Evolutionary conservation across 2,888 invertebrate species (phyloP).

Genomic region (Drosophila testacea): DNA sequence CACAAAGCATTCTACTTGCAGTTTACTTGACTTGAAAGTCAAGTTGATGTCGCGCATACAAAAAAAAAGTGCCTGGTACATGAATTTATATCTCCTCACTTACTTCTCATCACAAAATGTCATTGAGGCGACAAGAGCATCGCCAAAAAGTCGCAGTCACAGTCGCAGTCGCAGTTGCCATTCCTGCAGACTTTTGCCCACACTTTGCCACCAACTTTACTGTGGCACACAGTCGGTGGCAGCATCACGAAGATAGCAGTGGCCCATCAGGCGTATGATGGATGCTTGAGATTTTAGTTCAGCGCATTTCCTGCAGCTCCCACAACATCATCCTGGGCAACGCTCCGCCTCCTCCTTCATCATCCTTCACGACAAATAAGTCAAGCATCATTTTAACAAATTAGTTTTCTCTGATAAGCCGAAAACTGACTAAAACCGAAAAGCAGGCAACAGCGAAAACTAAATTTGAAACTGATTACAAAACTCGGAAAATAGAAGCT

Average conservation of each 20-base stretch:
- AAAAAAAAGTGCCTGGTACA: constrained; percentile 33
- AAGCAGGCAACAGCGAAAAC: constrained; percentile 1
- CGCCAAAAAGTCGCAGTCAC: constrained; percentile 55
- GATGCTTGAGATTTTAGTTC: constrained; percentile 57
- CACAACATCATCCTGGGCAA: constrained; percentile 32
- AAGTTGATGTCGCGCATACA: constrained; percentile 52
- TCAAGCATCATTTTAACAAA: constrained; percentile 76
- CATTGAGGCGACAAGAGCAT: constrained; percentile 45
- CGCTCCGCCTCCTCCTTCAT: constrained; percentile 2
- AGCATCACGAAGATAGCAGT: constrained; percentile 13
- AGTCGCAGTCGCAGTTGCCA: constrained; percentile 32
- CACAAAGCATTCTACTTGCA: constrained; percentile 63
- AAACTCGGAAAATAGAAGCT: background rate
- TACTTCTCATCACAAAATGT: constrained; percentile 60
- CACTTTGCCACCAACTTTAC: constrained; percentile 13
- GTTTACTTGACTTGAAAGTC: constrained; percentile 63
- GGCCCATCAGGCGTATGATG: constrained; percentile 61
- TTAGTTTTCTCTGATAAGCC: constrained; percentile 74
- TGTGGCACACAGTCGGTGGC: background rate
- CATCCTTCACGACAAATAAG: constrained; percentile 57
- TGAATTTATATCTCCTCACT: constrained; percentile 58
- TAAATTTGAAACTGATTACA: constrained; percentile 6
- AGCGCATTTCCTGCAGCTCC: constrained; percentile 34
- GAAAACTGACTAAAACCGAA: constrained; percentile 37
- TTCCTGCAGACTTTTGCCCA: constrained; percentile 21